Evolutionary conservation across 1,140 invertebrate species (phyloP).

Genomic region (Aleiodes sp.): DNA sequence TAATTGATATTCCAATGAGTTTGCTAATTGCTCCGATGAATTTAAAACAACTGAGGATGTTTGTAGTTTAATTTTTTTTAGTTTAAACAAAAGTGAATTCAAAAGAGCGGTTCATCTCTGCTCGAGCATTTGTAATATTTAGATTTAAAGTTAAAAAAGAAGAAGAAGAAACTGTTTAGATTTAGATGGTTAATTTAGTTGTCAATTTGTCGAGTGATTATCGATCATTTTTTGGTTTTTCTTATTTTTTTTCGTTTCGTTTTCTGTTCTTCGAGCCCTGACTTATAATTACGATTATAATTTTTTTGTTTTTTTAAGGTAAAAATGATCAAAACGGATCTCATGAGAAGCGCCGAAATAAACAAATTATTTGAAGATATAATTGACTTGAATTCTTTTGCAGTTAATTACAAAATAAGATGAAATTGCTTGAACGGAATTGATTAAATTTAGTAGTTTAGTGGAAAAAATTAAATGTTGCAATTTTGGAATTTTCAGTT

Average conservation of each 20-base stretch:
- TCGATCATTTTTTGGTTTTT: constrained; percentile 23
- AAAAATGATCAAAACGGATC: not conserved
- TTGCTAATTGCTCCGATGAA: not conserved
- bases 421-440: no score
- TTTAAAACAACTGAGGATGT: not conserved
- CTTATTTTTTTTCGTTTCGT: not conserved
- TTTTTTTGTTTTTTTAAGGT: not conserved
- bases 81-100: constrained; percentile 3
- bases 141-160: constrained; percentile 8
- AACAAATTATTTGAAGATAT: no score
- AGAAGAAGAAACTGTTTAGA: constrained; percentile 19
- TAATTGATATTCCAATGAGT: not conserved
- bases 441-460: no score
- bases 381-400: no score
- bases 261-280: not conserved
- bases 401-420: no score
- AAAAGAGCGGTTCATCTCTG: constrained; percentile 30
- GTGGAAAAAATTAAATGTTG: no score
- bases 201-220: not conserved
- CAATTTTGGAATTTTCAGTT: no score
- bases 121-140: constrained; percentile 37
- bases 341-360: no score
- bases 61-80: constrained; percentile 1
- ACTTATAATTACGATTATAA: not conserved
- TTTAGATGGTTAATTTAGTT: constrained; percentile 2